phyloP scores from a whole-genome alignment of 1,140 invertebrate species.

The Colletes gigas region DNA sequence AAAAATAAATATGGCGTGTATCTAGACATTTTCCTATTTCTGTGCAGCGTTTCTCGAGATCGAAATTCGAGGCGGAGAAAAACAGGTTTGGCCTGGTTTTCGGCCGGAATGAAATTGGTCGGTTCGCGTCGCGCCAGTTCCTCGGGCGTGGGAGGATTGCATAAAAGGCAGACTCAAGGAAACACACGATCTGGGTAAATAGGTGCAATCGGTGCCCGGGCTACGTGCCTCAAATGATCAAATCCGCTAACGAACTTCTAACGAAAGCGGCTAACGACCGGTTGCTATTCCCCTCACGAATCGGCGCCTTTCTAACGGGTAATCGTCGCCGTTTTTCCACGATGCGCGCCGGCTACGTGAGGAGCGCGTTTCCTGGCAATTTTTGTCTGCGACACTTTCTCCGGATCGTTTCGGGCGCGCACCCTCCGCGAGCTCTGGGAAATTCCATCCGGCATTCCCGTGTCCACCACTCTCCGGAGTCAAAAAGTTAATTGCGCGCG shows the following conservation, averaged over 20 bases:
- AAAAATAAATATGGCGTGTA: too few relatives aligned
- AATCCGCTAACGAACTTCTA: slow-evolving; percentile 39
- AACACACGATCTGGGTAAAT: slow-evolving; percentile 53
- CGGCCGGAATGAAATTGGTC: too few relatives aligned
- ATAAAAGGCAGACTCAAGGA: slow-evolving; percentile 55
- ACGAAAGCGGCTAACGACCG: slow-evolving; percentile 39
- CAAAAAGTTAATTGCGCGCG: slow-evolving; percentile 41
- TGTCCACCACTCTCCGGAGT: background rate
- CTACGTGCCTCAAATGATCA: slow-evolving; percentile 46
- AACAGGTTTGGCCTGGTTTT: too few relatives aligned
- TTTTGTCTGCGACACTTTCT: slow-evolving; percentile 49
- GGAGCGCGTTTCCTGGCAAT: background rate
- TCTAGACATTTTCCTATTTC: too few relatives aligned
- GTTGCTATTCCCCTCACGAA: slow-evolving; percentile 44
- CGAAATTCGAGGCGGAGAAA: too few relatives aligned
- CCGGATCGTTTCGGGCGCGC: background rate
- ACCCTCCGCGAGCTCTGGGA: too few relatives aligned
- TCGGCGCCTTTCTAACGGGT: slow-evolving; percentile 51
- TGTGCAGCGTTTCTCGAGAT: too few relatives aligned
- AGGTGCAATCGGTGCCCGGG: slow-evolving; percentile 40
- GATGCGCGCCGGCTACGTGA: background rate
- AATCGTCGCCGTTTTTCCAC: slow-evolving; percentile 23
- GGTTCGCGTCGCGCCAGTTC: background rate
- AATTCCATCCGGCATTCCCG: background rate
- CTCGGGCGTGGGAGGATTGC: slow-evolving; percentile 59